Evolutionary conservation across 2,797 vertebrate species (phyloP).

Genomic region (Protosalanx chinensis): DNA sequence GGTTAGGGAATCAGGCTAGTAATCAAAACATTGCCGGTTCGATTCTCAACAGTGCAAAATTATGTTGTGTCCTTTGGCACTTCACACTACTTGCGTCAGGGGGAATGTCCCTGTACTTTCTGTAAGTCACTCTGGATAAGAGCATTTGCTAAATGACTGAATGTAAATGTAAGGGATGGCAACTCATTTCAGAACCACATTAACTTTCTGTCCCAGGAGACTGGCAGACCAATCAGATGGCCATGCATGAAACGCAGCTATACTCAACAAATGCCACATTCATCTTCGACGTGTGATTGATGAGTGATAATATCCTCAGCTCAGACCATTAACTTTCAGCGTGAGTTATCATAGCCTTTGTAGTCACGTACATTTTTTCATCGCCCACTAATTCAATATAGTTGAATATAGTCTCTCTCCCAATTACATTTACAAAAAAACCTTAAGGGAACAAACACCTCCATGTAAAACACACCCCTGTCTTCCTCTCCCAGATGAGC

Average conservation of each 20-base stretch:
- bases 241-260: background rate
- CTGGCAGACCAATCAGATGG: background rate
- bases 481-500: slow-evolving; percentile 44
- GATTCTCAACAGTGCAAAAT: too few relatives aligned
- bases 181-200: background rate
- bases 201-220: too few relatives aligned
- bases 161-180: background rate
- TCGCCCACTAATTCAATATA: slow-evolving; percentile 66
- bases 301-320: slow-evolving; percentile 39
- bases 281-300: slow-evolving; percentile 15
- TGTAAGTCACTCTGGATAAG: too few relatives aligned
- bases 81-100: too few relatives aligned
- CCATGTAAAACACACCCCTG: background rate
- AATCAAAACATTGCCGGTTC: too few relatives aligned
- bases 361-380: slow-evolving; percentile 46
- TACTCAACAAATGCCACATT: slow-evolving; percentile 16
- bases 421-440: slow-evolving; percentile 63
- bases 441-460: slow-evolving; percentile 46
- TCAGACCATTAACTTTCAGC: background rate
- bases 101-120: too few relatives aligned
- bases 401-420: slow-evolving; percentile 57
- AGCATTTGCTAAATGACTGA: too few relatives aligned
- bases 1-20: too few relatives aligned
- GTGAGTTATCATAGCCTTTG: slow-evolving; percentile 30
- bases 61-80: too few relatives aligned